Evolutionary conservation across 2,797 vertebrate genomes (phyloP).

Genomic region (Eulemur mongoz): DNA sequence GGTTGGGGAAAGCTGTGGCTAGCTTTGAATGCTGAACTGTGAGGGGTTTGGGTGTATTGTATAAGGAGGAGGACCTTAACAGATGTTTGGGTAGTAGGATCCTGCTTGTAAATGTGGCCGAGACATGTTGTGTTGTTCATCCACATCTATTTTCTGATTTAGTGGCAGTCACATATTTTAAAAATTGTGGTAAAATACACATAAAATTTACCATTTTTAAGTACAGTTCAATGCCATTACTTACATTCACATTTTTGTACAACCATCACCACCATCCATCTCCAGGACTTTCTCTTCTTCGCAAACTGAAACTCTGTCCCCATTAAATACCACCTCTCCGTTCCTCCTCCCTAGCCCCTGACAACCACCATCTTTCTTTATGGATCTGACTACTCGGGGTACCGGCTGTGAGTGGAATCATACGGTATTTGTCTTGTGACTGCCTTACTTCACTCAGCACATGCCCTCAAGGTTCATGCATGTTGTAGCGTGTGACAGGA

Average conservation of each 20-base stretch:
- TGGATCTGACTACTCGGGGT: neutral
- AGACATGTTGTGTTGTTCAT: neutral
- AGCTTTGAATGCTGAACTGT: no score
- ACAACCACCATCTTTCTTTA: neutral
- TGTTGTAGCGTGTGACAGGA: neutral
- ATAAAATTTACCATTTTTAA: neutral
- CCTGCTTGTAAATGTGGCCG: neutral
- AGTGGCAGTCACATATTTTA: neutral
- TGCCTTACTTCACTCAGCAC: neutral
- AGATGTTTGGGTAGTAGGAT: neutral
- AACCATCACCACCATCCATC: neutral
- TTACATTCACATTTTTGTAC: neutral
- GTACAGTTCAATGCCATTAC: neutral
- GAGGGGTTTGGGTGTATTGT: neutral
- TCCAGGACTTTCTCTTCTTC: neutral
- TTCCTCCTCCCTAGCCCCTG: neutral
- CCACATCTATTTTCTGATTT: neutral
- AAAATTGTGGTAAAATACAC: neutral
- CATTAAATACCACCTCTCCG: neutral
- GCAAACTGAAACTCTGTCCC: neutral
- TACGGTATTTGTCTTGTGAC: neutral
- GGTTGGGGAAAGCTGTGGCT: neutral
- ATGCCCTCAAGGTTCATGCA: neutral
- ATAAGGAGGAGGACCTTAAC: neutral
- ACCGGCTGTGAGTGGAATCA: neutral